phyloP scores from a whole-genome alignment of 2,113 vertebrate species.

The Epinephelus fuscoguttatus region DNA sequence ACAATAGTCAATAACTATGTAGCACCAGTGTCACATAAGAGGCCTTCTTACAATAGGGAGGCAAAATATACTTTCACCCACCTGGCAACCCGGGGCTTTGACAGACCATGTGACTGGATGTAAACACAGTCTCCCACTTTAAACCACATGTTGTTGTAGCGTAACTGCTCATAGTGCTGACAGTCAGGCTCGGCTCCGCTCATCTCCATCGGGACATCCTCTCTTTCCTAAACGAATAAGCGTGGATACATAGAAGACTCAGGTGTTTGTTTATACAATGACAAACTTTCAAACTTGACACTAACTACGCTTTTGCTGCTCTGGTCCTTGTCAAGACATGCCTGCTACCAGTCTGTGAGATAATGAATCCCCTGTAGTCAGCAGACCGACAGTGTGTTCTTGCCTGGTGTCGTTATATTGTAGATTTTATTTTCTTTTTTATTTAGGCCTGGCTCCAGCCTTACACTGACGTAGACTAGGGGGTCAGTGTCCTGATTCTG shows the following conservation, averaged over 20 bases:
- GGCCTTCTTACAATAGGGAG: accelerated
- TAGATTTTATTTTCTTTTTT: not conserved
- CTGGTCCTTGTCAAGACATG: constrained; percentile 7
- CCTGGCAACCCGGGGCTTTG: constrained; percentile 93
- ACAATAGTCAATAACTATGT: not conserved
- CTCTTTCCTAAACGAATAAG: constrained; percentile 87
- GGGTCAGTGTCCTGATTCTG: not conserved
- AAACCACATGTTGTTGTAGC: constrained; percentile 93
- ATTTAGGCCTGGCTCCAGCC: not conserved
- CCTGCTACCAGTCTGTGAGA: not conserved
- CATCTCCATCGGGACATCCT: constrained; percentile 95
- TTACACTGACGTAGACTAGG: not conserved
- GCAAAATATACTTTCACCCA: constrained; percentile 62
- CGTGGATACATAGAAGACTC: constrained; percentile 8
- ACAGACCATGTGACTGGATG: constrained; percentile 94
- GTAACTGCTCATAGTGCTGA: constrained; percentile 95
- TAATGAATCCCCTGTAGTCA: constrained; percentile 41
- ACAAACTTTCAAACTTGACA: constrained; percentile 20
- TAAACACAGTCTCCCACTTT: constrained; percentile 97
- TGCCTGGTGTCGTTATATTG: not conserved
- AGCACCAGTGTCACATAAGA: not conserved
- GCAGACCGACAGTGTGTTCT: not conserved
- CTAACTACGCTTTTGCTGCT: not conserved
- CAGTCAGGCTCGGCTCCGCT: constrained; percentile 92
- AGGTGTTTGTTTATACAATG: constrained; percentile 19